Conservation (phyloP, 2,113 vertebrate genomes). For the Eira barbara region DNA sequence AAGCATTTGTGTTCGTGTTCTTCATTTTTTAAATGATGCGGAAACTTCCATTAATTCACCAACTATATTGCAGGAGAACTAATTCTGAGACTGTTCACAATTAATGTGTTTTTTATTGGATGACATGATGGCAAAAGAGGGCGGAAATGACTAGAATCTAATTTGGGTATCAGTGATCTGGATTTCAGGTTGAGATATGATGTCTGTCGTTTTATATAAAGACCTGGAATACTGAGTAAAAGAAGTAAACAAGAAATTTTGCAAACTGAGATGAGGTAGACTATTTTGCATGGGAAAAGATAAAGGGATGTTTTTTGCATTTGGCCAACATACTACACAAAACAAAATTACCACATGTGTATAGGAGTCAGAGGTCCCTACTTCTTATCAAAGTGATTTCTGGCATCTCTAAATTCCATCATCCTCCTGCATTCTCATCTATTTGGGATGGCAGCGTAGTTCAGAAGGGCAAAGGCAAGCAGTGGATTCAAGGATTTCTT, state of each 20-base stretch:
- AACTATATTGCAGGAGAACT: not conserved
- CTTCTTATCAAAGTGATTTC: not conserved
- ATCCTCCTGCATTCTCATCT: not conserved
- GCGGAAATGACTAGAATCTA: slow-evolving; percentile 9
- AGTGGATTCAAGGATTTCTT: not conserved
- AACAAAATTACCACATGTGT: not conserved
- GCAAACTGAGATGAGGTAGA: not conserved
- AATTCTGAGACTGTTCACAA: not conserved
- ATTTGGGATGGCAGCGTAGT: not conserved
- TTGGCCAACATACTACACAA: not conserved
- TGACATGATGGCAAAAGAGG: not conserved
- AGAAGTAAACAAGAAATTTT: not conserved
- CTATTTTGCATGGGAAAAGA: not conserved
- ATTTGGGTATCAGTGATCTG: not conserved
- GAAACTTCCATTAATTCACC: slow-evolving; percentile 44
- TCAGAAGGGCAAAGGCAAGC: not conserved
- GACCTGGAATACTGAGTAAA: not conserved
- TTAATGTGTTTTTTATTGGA: slow-evolving; percentile 9
- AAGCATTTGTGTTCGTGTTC: not conserved
- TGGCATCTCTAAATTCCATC: not conserved
- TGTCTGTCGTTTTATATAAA: not conserved
- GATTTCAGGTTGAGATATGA: not conserved
- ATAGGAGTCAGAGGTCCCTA: not conserved
- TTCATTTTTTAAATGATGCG: not conserved
- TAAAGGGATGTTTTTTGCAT: not conserved